Percentiles rank a stretch among this genome's conserved stretches.
phyloP scores from a whole-genome alignment of 1,140 invertebrate species.

The Drosophila murphyi region DNA sequence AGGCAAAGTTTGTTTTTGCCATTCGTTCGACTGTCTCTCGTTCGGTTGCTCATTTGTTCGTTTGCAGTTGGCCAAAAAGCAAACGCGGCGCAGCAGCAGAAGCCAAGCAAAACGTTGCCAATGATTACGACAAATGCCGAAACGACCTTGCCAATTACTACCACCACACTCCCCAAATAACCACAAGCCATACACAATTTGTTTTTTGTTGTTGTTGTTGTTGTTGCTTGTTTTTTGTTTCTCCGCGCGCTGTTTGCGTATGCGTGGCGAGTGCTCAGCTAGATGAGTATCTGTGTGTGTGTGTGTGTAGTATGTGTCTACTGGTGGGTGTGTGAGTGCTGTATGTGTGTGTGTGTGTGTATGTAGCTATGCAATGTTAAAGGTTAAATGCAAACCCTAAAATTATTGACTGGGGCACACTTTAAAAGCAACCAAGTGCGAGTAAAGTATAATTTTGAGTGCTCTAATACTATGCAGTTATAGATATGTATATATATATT shows the following conservation, averaged over 20 bases:
- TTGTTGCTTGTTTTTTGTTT: slow-evolving; percentile 3
- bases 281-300: slow-evolving; percentile 43
- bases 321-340: slow-evolving; percentile 9
- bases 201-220: background rate
- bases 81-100: slow-evolving; percentile 56
- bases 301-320: background rate
- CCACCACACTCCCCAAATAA: background rate
- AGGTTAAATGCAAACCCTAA: slow-evolving; percentile 68
- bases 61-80: slow-evolving; percentile 61
- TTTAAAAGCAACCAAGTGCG: slow-evolving; percentile 21
- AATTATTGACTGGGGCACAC: slow-evolving; percentile 21
- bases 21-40: slow-evolving; percentile 36
- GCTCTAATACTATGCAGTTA: background rate
- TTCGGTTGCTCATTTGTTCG: slow-evolving; percentile 26
- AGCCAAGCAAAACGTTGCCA: slow-evolving; percentile 65
- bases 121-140: slow-evolving; percentile 77
- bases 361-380: slow-evolving; percentile 44
- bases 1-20: slow-evolving; percentile 62
- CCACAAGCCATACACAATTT: slow-evolving; percentile 19
- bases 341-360: slow-evolving; percentile 1
- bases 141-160: slow-evolving; percentile 80
- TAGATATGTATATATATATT: slow-evolving; percentile 2
- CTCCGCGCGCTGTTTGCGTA: slow-evolving; percentile 53
- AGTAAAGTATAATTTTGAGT: background rate
- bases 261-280: slow-evolving; percentile 51